Conservation (phyloP, 1,140 invertebrate species). For the Apis laboriosa region DNA sequence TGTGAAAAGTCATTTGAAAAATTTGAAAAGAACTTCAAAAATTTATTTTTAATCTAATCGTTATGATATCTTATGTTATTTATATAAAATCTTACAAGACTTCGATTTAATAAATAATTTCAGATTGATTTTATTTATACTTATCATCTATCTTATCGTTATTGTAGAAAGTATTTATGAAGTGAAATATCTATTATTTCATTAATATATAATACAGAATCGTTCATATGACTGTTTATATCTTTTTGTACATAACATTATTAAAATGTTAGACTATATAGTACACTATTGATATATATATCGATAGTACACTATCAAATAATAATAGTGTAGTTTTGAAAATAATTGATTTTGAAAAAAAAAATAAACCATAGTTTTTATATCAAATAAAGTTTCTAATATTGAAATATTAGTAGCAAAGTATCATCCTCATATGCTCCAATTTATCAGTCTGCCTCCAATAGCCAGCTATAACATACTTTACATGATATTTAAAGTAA, state of each 20-base stretch:
- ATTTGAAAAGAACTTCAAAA: neutral
- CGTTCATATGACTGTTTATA: conserved; percentile 22
- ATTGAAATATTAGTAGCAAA: conserved; percentile 17
- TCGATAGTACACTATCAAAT: neutral
- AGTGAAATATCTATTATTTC: conserved; percentile 28
- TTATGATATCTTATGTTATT: conserved; percentile 16
- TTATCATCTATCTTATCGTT: conserved; percentile 46
- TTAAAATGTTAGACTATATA: conserved; percentile 41
- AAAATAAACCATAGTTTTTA: neutral
- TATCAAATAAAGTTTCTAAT: neutral
- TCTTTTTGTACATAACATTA: conserved; percentile 38
- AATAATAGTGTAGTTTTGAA: conserved; percentile 11
- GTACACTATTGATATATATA: no score
- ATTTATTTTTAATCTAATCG: conserved; percentile 6
- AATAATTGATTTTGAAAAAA: conserved; percentile 1
- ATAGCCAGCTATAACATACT: conserved; percentile 67
- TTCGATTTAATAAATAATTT: conserved; percentile 37
- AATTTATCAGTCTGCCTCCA: conserved; percentile 67
- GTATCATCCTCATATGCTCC: conserved; percentile 72
- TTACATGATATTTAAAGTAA: conserved; percentile 63
- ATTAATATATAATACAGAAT: conserved; percentile 37
- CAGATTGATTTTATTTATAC: conserved; percentile 42
- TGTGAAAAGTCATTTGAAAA: conserved; percentile 9
- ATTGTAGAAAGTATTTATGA: conserved; percentile 50
- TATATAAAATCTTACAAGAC: conserved; percentile 50